Percentiles rank a stretch among this genome's conserved stretches.
Evolutionary conservation across 2,113 vertebrate species (phyloP).

Genomic region (Melierax canorus): DNA sequence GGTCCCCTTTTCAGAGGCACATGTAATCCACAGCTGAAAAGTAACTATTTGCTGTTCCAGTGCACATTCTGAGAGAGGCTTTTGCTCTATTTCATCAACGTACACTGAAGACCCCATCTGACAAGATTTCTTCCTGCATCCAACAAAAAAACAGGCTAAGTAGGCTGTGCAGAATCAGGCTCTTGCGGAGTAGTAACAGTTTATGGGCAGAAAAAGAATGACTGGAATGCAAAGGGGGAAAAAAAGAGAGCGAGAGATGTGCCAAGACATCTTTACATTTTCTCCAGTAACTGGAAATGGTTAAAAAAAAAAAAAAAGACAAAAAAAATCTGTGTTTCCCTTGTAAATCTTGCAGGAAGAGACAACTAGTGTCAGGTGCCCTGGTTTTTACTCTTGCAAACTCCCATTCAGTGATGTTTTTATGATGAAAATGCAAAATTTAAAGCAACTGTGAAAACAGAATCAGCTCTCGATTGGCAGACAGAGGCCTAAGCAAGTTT

Average conservation of each 20-base stretch:
- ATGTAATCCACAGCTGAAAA: slow-evolving; percentile 49
- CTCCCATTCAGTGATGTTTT: background rate
- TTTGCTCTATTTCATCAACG: background rate
- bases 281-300: slow-evolving; percentile 21
- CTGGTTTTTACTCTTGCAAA: background rate
- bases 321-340: background rate
- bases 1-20: slow-evolving; percentile 12
- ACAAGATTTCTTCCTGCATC: slow-evolving; percentile 5
- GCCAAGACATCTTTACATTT: slow-evolving; percentile 52
- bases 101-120: slow-evolving; percentile 22
- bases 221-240: slow-evolving; percentile 29
- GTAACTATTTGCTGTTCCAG: slow-evolving; percentile 20
- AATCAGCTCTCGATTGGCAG: background rate
- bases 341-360: background rate
- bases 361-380: slow-evolving; percentile 10
- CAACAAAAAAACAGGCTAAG: background rate
- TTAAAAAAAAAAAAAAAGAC: background rate
- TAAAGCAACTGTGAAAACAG: slow-evolving; percentile 55
- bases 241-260: background rate
- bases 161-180: slow-evolving; percentile 9
- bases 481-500: slow-evolving; percentile 11
- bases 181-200: background rate
- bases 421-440: slow-evolving; percentile 42
- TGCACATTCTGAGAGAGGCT: background rate
- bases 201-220: slow-evolving; percentile 57